Base-by-base conservation (phyloP, 2,113 vertebrate species). In the Corvus moneduloides region DNA sequence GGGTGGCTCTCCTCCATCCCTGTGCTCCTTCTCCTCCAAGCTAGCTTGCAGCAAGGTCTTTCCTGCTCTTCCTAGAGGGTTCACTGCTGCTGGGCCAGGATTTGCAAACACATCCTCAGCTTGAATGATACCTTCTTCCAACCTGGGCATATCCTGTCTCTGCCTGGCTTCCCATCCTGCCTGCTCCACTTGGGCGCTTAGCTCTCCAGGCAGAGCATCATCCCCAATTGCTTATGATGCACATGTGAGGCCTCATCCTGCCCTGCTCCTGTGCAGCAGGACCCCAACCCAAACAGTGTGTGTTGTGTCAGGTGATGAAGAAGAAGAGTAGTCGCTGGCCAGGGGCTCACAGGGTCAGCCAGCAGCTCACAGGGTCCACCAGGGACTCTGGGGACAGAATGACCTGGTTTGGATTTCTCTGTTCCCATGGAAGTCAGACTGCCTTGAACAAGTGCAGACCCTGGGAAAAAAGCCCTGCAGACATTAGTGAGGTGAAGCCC, bases 101-200 rank as follows among this genome's bases (percentile, higher is more conserved):
- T 87, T 67, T 89, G 44, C 64, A 63, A 84, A 48, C 17, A 26
- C 33, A 16, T 51, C 37, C 32, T 62, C 46, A 61, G 39, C 8
- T 81, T 72, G 68, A 54, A 30, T 0, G 0, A 33, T 58, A 41
- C 8, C n/a, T 56, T 55, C 41, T 87, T 35, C 56, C 39, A 66
- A 0, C 16, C 32, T 3, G 3, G 32, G 8, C 9, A 37, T 4
- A 6, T 72, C 41, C 44, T 0, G 0, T 44, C 16, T 56, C 59
- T 74, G 41, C 51, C 76, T 37, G 59, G 11, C 33, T 79, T 56
- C 63, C 56, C 43, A 54, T 79, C 18, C 49, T 83, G 30, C 11
- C 2, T 2, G 3, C 22, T 44, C 33, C 13, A 1, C 19, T 33
- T 19, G 62, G 18, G 43, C 43, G 13, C 33, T 66, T 20, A 9